Evolutionary conservation across 2,797 vertebrate species (phyloP).

Genomic region (Gymnothorax reevesii): DNA sequence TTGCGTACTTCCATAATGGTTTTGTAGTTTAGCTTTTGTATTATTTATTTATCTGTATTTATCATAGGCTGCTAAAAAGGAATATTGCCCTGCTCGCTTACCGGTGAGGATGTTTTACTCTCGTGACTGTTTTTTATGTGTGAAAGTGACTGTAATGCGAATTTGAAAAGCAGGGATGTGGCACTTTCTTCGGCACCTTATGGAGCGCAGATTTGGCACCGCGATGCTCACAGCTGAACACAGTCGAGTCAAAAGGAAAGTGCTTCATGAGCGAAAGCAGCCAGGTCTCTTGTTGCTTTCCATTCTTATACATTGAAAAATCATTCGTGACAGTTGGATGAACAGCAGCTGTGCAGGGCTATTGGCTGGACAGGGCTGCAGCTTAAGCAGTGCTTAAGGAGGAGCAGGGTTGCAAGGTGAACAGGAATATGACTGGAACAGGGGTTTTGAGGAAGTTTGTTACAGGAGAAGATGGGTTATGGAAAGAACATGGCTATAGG

Average conservation of each 20-base stretch:
- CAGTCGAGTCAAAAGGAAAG: slow-evolving; percentile 12
- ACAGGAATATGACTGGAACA: not conserved
- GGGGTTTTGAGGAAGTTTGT: not conserved
- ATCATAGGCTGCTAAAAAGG: not conserved
- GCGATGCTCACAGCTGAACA: not conserved
- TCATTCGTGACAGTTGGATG: not conserved
- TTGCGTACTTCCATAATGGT: slow-evolving; percentile 2
- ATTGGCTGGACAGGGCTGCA: not conserved
- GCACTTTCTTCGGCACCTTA: not conserved
- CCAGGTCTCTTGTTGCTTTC: slow-evolving; percentile 17
- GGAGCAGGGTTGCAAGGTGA: not conserved
- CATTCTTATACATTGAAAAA: not conserved
- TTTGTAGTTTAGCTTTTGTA: not conserved
- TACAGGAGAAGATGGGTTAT: not conserved
- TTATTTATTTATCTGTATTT: not conserved
- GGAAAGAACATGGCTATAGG: not conserved
- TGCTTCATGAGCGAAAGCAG: slow-evolving; percentile 13
- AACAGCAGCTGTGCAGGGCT: not conserved
- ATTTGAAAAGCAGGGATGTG: not conserved
- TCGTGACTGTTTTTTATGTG: slow-evolving; percentile 26
- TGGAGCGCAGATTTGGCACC: not conserved
- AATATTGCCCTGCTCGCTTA: slow-evolving; percentile 11
- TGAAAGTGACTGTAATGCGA: not conserved
- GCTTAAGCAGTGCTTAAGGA: not conserved
- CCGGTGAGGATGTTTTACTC: slow-evolving; percentile 19